These are phyloP conservation scores for Tenrec ecaudatus DNA, from an alignment of 2,113 vertebrate species.

Conservation along the genomic window DNA sequence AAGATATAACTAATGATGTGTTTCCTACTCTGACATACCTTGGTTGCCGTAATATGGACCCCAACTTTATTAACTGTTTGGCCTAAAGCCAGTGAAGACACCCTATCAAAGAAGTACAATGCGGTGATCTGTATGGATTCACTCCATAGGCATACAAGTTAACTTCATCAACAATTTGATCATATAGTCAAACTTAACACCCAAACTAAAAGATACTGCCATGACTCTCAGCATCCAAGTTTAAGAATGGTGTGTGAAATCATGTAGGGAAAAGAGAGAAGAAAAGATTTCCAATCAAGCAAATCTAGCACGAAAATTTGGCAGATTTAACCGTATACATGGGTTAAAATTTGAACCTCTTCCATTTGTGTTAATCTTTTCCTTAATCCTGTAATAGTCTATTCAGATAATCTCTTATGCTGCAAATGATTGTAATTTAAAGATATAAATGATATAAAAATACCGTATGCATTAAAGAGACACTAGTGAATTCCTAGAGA, in stretches of 20 bases:
- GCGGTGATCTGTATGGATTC: neutral
- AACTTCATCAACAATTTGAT: neutral
- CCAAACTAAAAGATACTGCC: neutral
- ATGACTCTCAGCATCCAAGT: neutral
- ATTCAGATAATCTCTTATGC: neutral
- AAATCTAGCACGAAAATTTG: conserved; percentile 52
- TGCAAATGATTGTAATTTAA: conserved; percentile 51
- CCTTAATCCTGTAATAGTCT: neutral
- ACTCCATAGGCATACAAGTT: conserved; percentile 17
- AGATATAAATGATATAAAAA: neutral
- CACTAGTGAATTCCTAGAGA: no score
- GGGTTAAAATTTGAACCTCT: conserved; percentile 32
- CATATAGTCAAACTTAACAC: conserved; percentile 18
- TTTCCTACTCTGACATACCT: neutral
- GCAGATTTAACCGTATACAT: neutral
- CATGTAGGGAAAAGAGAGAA: neutral
- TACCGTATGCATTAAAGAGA: no score
- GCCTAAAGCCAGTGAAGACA: conserved; percentile 15
- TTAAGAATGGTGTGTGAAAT: conserved; percentile 9
- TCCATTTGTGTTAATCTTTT: neutral
- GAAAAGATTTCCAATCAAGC: conserved; percentile 20
- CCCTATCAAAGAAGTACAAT: neutral
- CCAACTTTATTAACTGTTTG: conserved; percentile 22
- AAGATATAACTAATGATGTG: neutral
- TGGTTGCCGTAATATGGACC: neutral